phyloP scores from a whole-genome alignment of 2,113 vertebrate species.

The Hiodon alosoides region DNA sequence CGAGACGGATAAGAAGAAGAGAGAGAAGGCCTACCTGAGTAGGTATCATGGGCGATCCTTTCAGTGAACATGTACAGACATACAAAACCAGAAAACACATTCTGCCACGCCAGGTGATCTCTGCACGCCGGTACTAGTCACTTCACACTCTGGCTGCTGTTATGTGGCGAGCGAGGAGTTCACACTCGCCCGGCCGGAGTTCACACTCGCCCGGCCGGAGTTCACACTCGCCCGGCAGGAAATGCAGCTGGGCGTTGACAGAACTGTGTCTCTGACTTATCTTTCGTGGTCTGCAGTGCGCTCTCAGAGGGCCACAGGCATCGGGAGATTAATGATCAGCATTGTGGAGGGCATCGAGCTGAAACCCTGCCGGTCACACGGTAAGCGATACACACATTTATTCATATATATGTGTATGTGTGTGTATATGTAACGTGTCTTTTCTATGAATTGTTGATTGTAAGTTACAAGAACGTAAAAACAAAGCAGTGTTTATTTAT shows the following conservation, averaged over 20 bases:
- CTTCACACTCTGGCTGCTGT: too few relatives aligned
- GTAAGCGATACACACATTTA: constrained; percentile 53
- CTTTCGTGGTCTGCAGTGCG: constrained; percentile 65
- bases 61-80: not conserved
- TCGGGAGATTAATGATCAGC: constrained; percentile 95
- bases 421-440: not conserved
- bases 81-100: not conserved
- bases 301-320: constrained; percentile 93
- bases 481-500: too few relatives aligned
- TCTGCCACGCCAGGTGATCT: not conserved
- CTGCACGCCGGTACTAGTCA: too few relatives aligned
- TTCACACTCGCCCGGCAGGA: not conserved
- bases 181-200: too few relatives aligned
- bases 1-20: constrained; percentile 98
- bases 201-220: too few relatives aligned
- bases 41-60: constrained; percentile 25
- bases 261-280: not conserved
- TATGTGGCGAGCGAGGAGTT: too few relatives aligned
- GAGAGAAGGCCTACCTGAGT: constrained; percentile 97
- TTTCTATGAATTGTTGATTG: not conserved
- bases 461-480: too few relatives aligned
- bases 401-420: not conserved
- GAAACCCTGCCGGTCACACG: constrained; percentile 92
- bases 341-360: constrained; percentile 96
- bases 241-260: not conserved